Conservation (phyloP, 2,888 invertebrate species). For the Hydriomena furcata region DNA sequence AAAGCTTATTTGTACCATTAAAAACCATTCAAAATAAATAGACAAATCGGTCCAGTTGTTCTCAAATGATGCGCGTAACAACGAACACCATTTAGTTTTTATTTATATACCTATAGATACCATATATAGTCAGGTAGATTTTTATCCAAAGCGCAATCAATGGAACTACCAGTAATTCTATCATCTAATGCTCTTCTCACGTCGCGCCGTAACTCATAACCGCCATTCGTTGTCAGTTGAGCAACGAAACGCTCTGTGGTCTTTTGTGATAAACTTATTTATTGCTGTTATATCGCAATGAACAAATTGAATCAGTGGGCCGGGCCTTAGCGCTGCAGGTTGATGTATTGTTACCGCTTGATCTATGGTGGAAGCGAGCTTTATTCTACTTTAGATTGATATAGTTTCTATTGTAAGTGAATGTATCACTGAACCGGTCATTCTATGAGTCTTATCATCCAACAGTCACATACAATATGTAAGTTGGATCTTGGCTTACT, state of each 20-base stretch:
- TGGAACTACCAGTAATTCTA: constrained; percentile 6
- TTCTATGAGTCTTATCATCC: too few species aligned
- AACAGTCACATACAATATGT: too few species aligned
- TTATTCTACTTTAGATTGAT: constrained; percentile 26
- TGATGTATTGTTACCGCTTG: constrained; percentile 24
- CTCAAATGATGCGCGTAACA: too few species aligned
- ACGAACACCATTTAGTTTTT: too few species aligned
- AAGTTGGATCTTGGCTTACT: too few species aligned
- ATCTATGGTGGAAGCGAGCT: constrained; percentile 16
- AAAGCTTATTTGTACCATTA: too few species aligned
- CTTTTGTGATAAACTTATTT: constrained; percentile 32
- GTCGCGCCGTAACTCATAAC: constrained; percentile 35
- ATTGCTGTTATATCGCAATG: constrained; percentile 26
- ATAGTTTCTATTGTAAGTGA: constrained; percentile 8
- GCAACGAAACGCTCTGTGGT: constrained; percentile 21
- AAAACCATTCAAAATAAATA: too few species aligned
- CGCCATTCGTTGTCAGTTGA: constrained; percentile 24
- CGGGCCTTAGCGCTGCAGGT: constrained; percentile 26
- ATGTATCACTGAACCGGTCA: too few species aligned
- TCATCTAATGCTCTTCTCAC: constrained; percentile 36
- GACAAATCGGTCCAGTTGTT: too few species aligned
- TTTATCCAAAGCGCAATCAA: constrained; percentile 13
- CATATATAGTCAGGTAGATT: not conserved
- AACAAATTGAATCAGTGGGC: constrained; percentile 29
- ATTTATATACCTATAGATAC: too few species aligned